Conservation (phyloP, 2,888 invertebrate species). For the Parthenolecanium corni region DNA sequence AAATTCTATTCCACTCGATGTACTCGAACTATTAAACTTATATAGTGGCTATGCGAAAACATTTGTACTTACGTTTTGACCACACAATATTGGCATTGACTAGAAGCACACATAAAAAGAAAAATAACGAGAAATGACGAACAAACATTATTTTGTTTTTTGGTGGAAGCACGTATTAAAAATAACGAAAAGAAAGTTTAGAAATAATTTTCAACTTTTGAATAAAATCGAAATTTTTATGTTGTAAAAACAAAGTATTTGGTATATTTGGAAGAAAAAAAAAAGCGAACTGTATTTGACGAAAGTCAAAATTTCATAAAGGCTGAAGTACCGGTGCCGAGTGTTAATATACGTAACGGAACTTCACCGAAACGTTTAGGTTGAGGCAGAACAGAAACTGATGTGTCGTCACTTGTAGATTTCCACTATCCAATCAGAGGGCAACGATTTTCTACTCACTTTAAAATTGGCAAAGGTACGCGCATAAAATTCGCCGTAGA, state of each 20-base stretch:
- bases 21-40: too few relatives aligned
- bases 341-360: conserved; percentile 10
- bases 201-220: not conserved
- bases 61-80: too few relatives aligned
- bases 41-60: too few relatives aligned
- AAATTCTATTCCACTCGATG: too few relatives aligned
- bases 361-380: not conserved
- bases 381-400: conserved; percentile 8
- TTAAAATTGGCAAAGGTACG: conserved; percentile 9
- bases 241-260: too few relatives aligned
- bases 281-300: not conserved
- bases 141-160: too few relatives aligned
- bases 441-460: conserved; percentile 4
- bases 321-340: not conserved
- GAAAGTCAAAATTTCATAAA: conserved; percentile 5
- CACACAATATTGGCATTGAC: too few relatives aligned
- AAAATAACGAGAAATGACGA: too few relatives aligned
- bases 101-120: too few relatives aligned
- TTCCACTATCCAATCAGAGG: conserved; percentile 12
- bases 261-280: too few relatives aligned
- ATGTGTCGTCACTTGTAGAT: conserved; percentile 16
- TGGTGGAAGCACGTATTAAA: too few relatives aligned
- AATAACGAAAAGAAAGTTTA: too few relatives aligned
- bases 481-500: not conserved
- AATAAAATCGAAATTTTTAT: not conserved